Evolutionary conservation across 2,113 vertebrate species (phyloP), one percentile per base, ranked within the genome.

Genomic region (Elachura formosa): DNA sequence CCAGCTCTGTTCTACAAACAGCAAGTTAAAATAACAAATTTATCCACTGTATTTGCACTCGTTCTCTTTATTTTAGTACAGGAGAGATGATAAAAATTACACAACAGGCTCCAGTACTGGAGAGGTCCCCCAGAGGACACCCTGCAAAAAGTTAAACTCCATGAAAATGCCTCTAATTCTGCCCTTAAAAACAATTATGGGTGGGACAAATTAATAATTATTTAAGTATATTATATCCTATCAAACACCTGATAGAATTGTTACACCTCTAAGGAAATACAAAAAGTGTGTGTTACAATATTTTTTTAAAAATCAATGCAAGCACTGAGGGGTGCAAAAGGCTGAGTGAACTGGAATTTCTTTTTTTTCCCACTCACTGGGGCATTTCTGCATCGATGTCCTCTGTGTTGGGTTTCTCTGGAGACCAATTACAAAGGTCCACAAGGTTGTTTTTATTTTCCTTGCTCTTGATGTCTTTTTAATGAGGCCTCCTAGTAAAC

Each of bases 401-500:
- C 93, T 96, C 64, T 68, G 93, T 51, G 91, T 92, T 93, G 23
- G 76, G 16, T 85, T 82, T 72, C 98, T 93, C 98, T 72, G 10
- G 97, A 97, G 98, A 92, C 96, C 96, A 97, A 97, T 98, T 98
- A 97, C 91, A 94, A 91, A 97, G 97, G 98, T 98, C 97, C 98
- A 97, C 94, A 96, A 97, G 97, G 97, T 98, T 97, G 97, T 96
- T 98, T 97, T 97, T 96, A 90, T 97, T 97, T 96, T 97, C 93
- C 93, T 97, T 97, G 96, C 97, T 97, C 97, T 95, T 96, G 97
- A 98, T 98, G 98, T 97, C 97, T 98, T 98, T 98, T 98, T 98
- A 98, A 98, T 98, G 98, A 98, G 97, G 93, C 94, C 96, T 96
- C 97, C 96, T 84, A 87, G 96, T 97, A 97, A 96, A 96, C 94